A percentile compares a stretch with the other conserved stretches of the same genome.
Evolutionary conservation across 2,113 vertebrate species (phyloP).

Genomic region (Saccopteryx leptura): DNA sequence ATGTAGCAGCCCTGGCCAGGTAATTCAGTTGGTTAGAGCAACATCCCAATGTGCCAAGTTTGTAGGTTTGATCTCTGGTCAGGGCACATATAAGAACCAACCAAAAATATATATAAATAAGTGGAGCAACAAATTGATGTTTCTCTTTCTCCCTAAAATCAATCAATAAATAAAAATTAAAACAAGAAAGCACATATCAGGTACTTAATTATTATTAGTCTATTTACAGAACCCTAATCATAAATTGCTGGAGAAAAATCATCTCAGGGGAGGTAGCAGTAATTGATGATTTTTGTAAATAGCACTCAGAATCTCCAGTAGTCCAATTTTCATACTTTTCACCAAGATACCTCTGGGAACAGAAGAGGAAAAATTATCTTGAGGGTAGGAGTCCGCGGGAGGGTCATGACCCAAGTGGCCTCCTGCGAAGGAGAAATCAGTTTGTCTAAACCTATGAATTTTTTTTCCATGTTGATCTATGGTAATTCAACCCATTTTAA

Average conservation of each 20-base stretch:
- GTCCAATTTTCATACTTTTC: neutral
- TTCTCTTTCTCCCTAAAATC: no score
- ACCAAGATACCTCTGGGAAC: neutral
- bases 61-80: no score
- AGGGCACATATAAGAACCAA: no score
- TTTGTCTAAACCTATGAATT: conserved; percentile 37
- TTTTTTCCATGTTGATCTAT: neutral
- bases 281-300: conserved; percentile 46
- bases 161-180: no score
- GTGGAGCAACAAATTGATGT: no score
- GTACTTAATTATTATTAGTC: conserved; percentile 47
- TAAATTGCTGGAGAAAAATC: conserved; percentile 57
- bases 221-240: neutral
- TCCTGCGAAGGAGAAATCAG: conserved; percentile 41
- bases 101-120: no score
- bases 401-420: neutral
- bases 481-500: conserved; percentile 30
- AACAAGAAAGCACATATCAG: neutral
- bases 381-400: neutral
- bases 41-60: no score
- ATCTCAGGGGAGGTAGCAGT: conserved; percentile 3
- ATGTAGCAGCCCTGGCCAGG: no score
- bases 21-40: no score
- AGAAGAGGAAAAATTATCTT: conserved; percentile 37
- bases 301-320: neutral